Evolutionary conservation across 1,140 invertebrate species (phyloP).

Genomic region (Anagrus nilaparvatae): DNA sequence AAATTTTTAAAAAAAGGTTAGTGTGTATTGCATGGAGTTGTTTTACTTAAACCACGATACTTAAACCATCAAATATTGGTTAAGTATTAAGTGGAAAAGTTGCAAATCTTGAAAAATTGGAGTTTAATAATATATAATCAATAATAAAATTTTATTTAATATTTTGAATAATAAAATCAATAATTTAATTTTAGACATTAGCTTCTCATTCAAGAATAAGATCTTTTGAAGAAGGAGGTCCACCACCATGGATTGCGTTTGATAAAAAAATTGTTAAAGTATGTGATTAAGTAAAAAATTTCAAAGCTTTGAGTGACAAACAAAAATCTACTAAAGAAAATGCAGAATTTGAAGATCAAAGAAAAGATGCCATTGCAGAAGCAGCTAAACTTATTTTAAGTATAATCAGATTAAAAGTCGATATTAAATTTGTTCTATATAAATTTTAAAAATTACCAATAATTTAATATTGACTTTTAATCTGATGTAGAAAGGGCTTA

Average conservation of each 20-base stretch:
- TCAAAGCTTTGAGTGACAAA: conserved; percentile 59
- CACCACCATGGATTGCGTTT: conserved; percentile 87
- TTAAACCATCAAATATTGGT: conserved; percentile 55
- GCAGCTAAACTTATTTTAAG: conserved; percentile 62
- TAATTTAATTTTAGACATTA: conserved; percentile 50
- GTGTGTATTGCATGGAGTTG: conserved; percentile 52
- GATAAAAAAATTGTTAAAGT: conserved; percentile 62
- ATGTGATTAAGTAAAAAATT: conserved; percentile 51
- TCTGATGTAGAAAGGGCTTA: too few relatives aligned
- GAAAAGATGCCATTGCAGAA: conserved; percentile 78
- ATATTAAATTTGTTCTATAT: too few relatives aligned
- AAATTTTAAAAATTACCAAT: too few relatives aligned
- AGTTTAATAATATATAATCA: conserved; percentile 57
- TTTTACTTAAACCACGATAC: conserved; percentile 59
- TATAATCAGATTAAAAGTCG: too few relatives aligned
- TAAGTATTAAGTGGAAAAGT: conserved; percentile 70
- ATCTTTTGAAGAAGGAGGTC: conserved; percentile 56
- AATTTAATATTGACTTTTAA: conserved; percentile 17
- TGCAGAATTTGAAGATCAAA: conserved; percentile 74
- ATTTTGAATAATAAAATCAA: too few relatives aligned
- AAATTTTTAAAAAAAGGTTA: conserved; percentile 38
- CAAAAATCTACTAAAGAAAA: conserved; percentile 53
- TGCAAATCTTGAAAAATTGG: conserved; percentile 78
- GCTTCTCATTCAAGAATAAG: conserved; percentile 56
- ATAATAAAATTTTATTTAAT: conserved; percentile 8